Evolutionary conservation across 2,113 vertebrate species (phyloP).

Genomic region (Microtus richardsoni): DNA sequence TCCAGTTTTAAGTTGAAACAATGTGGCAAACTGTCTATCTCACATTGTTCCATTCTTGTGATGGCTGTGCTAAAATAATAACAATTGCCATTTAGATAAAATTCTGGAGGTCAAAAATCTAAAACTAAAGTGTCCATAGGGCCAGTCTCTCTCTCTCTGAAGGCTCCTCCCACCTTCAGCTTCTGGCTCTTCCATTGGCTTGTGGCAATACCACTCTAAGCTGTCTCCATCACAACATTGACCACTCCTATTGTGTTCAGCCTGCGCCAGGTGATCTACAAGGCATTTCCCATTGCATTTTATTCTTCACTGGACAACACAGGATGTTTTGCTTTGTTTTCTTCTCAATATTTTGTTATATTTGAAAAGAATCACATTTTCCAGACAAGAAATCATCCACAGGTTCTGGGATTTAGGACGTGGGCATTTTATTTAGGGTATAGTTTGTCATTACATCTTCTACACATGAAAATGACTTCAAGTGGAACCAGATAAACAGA

Average conservation of each 20-base stretch:
- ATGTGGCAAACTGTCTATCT: neutral
- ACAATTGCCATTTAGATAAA: neutral
- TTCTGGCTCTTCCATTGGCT: neutral
- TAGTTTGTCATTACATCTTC: neutral
- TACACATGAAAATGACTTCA: neutral
- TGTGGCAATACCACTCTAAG: neutral
- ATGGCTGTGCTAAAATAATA: neutral
- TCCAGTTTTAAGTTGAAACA: neutral
- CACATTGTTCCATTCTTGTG: neutral
- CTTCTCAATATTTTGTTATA: neutral
- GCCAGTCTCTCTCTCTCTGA: neutral
- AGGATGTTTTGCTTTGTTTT: neutral
- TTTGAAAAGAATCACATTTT: neutral
- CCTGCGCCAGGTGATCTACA: neutral
- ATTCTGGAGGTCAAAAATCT: neutral
- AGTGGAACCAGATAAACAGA: neutral
- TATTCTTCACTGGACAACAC: neutral
- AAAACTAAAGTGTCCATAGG: neutral
- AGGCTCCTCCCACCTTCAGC: neutral
- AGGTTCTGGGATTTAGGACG: neutral
- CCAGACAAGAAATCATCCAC: neutral
- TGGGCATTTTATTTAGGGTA: neutral
- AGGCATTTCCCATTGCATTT: neutral
- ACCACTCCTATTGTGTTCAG: neutral
- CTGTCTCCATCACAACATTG: neutral